Base-by-base conservation (phyloP, 2,113 vertebrate genomes). In the Nettapus auritus region DNA sequence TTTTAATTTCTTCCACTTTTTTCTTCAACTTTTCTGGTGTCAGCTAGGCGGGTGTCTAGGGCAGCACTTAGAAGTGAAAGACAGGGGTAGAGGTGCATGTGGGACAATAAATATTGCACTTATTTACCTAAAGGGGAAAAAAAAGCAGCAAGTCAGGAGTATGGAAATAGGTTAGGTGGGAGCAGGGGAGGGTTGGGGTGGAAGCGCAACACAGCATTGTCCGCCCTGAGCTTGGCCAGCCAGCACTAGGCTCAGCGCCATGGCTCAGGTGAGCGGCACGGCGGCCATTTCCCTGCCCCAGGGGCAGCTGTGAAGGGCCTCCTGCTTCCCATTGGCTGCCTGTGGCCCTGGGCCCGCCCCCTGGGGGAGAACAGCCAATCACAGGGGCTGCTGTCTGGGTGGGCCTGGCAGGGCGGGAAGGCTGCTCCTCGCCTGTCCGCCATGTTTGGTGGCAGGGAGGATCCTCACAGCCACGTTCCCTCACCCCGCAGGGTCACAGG, bases 361-460 rank as follows among this genome's bases (percentile, higher is more conserved):
- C 34, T 29, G 11, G 44, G 18, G 10, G 6, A 44, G 46, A 55
- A 40, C n/a, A 74, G 55, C 73, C 91, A 89, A 44, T 81, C 9
- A 3, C 40, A 13, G 18, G 26, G 13, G 12, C 22, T 33, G 21
- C 19, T 42, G 55, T 28, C 13, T 8, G 13, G 31, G n/a, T 8
- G n/a, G 34, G 34, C 29, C 34, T 18, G 79, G 31, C 29, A 73
- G 18, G 53, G 53, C 4, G 1, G n/a, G 52, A 6, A 5, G 2
- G 8, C 15, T 36, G 22, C 34, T 42, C 17, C 7, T 3, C 0
- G 5, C 6, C 3, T 1, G 0, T 26, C 1, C n/a, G 22, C 85
- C 73, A 62, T 89, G 68, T 84, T 79, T 34, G 42, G 5, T 28
- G 52, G 6, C 0, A 1, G 2, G 31, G 29, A 9, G 36, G 16